phyloP scores from a whole-genome alignment of 2,113 vertebrate species.

The Microcebus jonahi region DNA sequence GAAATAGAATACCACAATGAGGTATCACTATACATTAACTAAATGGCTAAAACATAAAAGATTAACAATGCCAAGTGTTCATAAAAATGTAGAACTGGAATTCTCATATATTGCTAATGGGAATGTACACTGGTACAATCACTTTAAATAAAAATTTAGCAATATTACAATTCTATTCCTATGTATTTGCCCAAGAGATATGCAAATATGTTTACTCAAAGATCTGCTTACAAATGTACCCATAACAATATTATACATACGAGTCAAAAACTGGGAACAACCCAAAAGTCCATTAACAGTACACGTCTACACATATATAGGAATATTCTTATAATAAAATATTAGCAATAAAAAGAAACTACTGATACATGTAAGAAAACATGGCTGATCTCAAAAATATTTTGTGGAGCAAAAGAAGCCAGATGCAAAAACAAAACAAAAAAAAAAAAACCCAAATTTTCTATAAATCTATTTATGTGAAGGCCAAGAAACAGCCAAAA shows the following conservation, averaged over 20 bases:
- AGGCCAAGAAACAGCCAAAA: not conserved
- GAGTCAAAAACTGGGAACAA: not conserved
- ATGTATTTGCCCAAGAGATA: not conserved
- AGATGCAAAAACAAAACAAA: not conserved
- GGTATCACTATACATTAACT: not conserved
- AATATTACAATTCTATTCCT: not conserved
- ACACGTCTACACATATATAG: not conserved
- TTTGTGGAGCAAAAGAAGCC: not conserved
- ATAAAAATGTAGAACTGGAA: not conserved
- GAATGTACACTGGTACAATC: not conserved
- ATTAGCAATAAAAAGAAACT: not conserved
- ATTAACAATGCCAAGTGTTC: not conserved
- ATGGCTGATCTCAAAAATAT: not conserved
- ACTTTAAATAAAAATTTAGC: not conserved
- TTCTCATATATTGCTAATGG: not conserved
- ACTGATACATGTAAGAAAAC: not conserved
- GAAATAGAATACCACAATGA: not conserved
- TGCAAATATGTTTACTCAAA: not conserved
- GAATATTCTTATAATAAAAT: not conserved
- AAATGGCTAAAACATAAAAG: slow-evolving; percentile 1
- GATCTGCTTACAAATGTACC: not conserved
- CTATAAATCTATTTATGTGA: not conserved
- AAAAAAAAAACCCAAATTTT: not conserved
- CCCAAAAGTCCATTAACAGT: not conserved
- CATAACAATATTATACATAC: not conserved